These are phyloP conservation scores for Nylanderia fulva DNA, from an alignment of 1,140 invertebrate species.

Conservation along the genomic window DNA sequence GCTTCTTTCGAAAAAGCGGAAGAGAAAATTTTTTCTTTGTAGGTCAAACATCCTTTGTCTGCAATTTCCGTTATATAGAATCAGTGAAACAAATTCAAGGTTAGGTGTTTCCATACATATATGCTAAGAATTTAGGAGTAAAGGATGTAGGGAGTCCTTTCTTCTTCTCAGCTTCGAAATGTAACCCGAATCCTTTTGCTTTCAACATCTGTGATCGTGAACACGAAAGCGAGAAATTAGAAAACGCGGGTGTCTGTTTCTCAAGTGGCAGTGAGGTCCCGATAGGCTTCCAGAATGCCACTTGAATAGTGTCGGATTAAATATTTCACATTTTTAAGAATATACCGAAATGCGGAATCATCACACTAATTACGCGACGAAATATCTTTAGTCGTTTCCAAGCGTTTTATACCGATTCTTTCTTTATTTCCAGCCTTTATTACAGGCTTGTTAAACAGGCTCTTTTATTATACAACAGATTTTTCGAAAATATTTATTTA, in stretches of 20 bases:
- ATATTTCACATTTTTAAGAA: conserved; percentile 11
- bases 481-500: neutral
- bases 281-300: conserved; percentile 31
- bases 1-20: too few relatives aligned
- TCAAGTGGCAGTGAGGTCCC: conserved; percentile 20
- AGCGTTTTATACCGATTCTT: neutral
- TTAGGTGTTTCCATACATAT: neutral
- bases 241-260: conserved; percentile 56
- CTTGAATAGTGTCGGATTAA: conserved; percentile 43
- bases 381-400: neutral
- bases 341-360: neutral
- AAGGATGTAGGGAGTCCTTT: neutral
- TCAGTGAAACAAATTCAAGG: conserved; percentile 43
- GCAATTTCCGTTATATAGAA: conserved; percentile 48
- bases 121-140: neutral
- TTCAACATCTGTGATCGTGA: conserved; percentile 53
- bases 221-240: conserved; percentile 47
- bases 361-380: neutral
- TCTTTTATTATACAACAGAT: neutral
- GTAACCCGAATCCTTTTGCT: conserved; percentile 55
- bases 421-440: neutral
- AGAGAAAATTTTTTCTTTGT: too few relatives aligned
- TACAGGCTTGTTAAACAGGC: too few relatives aligned
- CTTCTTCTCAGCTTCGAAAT: neutral
- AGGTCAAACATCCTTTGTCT: neutral